A percentile compares a stretch with the other conserved stretches of the same genome.
These are phyloP conservation scores for Noctilio leporinus DNA, from an alignment of 2,113 vertebrate species.

Conservation along the genomic window DNA sequence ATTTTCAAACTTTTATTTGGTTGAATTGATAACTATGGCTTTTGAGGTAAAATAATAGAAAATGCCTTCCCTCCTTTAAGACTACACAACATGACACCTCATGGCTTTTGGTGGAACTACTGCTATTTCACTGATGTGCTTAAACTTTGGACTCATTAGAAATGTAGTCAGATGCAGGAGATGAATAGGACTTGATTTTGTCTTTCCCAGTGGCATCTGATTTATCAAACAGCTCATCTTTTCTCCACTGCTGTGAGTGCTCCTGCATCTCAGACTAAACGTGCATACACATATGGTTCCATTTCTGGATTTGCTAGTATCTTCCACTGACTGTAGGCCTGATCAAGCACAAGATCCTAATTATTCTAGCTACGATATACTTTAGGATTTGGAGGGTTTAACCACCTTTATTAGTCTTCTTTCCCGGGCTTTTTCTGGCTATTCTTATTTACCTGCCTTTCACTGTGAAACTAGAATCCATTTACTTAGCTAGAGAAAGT, in stretches of 20 bases:
- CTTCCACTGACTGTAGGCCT: neutral
- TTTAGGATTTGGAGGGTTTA: neutral
- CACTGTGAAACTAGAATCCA: too few species aligned
- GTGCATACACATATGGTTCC: neutral
- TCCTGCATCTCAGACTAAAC: neutral
- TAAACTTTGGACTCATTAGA: neutral
- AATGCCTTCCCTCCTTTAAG: neutral
- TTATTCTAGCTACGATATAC: neutral
- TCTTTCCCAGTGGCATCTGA: neutral
- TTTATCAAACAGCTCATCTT: neutral
- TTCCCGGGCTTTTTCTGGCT: neutral
- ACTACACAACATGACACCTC: accelerated
- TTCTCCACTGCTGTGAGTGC: neutral
- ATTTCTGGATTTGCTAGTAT: neutral
- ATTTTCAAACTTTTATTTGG: neutral
- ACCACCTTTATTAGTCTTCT: neutral
- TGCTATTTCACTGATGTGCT: too few species aligned
- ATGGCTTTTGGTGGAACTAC: too few species aligned
- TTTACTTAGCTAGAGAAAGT: neutral
- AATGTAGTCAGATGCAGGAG: neutral
- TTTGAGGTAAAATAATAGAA: neutral
- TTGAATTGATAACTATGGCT: neutral
- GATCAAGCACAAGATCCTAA: neutral
- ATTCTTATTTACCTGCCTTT: neutral
- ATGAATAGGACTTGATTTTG: neutral